Conservation (phyloP, 2,888 invertebrate species). For the Hypena proboscidalis region DNA sequence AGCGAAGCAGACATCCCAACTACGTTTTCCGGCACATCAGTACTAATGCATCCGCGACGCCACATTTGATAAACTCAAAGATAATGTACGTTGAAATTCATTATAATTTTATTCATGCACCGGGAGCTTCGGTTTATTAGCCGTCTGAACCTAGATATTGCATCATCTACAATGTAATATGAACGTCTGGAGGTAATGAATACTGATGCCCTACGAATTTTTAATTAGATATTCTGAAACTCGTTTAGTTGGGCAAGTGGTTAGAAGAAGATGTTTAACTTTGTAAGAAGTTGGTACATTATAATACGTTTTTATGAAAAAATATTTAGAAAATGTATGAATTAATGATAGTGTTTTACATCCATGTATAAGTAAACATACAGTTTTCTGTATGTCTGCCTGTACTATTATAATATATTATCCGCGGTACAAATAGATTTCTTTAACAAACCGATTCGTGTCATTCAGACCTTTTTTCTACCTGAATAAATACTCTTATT, state of each 20-base stretch:
- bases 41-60: conserved; percentile 62
- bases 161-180: conserved; percentile 47
- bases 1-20: conserved; percentile 30
- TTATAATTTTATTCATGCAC: conserved; percentile 79
- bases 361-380: no score
- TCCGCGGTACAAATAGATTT: no score
- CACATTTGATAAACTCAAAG: conserved; percentile 64
- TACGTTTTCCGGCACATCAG: conserved; percentile 43
- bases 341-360: no score
- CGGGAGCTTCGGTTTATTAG: conserved; percentile 60
- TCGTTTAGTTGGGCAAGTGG: not conserved
- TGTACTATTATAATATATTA: no score
- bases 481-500: no score
- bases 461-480: no score
- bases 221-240: conserved; percentile 16
- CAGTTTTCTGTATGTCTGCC: no score
- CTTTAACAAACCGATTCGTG: no score
- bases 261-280: no score
- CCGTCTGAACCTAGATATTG: conserved; percentile 36
- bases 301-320: no score
- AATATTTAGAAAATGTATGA: no score
- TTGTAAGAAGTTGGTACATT: no score
- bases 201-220: conserved; percentile 37
- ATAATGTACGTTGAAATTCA: conserved; percentile 69
- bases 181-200: conserved; percentile 42